Evolutionary conservation across 2,797 vertebrate genomes (phyloP).

Genomic region (Stomatorhinus walkeri): DNA sequence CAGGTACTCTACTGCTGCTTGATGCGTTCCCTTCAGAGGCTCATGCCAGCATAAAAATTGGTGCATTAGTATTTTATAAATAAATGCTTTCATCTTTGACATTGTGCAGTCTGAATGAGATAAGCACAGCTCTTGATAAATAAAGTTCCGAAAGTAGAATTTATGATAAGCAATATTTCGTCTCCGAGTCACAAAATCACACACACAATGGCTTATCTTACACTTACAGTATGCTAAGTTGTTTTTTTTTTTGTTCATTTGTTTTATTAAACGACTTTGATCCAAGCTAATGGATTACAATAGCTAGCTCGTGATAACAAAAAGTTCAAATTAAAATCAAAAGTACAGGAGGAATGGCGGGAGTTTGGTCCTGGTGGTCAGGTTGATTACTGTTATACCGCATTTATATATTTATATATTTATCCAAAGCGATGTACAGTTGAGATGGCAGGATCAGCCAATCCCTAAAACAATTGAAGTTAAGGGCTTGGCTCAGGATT

Average conservation of each 20-base stretch:
- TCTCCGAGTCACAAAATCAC: background rate
- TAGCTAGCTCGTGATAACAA: background rate
- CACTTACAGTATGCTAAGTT: background rate
- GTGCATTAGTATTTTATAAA: background rate
- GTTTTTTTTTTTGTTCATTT: background rate
- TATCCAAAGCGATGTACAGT: background rate
- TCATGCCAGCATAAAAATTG: background rate
- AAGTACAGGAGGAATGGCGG: background rate
- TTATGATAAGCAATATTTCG: background rate
- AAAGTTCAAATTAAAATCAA: background rate
- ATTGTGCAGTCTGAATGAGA: background rate
- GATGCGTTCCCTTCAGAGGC: background rate
- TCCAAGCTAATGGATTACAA: background rate
- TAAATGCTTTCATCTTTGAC: constrained; percentile 1
- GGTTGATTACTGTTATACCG: background rate
- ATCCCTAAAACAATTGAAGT: background rate
- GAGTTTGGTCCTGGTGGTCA: background rate
- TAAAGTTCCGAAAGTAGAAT: background rate
- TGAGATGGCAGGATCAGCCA: background rate
- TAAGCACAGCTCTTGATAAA: background rate
- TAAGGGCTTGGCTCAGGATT: background rate
- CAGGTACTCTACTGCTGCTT: constrained; percentile 19
- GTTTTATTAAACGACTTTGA: background rate
- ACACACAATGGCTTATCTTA: background rate
- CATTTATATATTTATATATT: background rate